Evolutionary conservation across 2,113 vertebrate species (phyloP), one percentile per base, ranked within the genome.

Genomic region (Sinosuthora webbiana): DNA sequence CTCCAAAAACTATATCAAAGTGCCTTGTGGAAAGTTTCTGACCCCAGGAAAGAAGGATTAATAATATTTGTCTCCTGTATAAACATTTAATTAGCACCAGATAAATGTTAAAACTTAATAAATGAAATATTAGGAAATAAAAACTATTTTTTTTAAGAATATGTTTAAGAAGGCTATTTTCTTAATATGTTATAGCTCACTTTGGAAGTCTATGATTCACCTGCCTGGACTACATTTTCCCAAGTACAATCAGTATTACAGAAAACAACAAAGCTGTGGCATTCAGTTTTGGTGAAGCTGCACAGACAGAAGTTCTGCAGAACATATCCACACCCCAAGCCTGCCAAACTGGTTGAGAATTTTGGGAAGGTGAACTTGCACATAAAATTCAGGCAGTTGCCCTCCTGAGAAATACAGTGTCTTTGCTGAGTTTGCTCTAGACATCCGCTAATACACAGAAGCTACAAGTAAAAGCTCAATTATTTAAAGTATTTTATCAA

Each of bases 41-140:
- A 86, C 56, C 89, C 50, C 52, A 49, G 63, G 57, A 15, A 41
- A 53, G 17, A 89, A 57, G 37, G 30, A 28, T 78, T 83, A 87
- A 63, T 94, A 93, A 63, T 80, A 42, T 69, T 89, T 91, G 33
- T 92, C 17, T 88, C 24, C 65, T 80, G 44, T 49, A 70, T 70
- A 93, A 79, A 81, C 39, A 75, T 91, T 89, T 95, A 92, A 92
- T 92, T 89, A 79, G 28, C 13, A 83, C 18, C 41, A 77, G 57
- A 77, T 75, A 92, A 90, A 85, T 56, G 79, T 81, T 63, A 22
- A 78, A 85, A 23, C 13, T 75, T 69, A 55, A 33, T 52, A 6
- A 90, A 55, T 28, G 68, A 73, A 87, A 64, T 74, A 79, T 35
- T 59, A 57, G 13, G 8, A 65, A 56, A 57, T 28, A 59, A 49